phyloP scores from a whole-genome alignment of 1,140 invertebrate species.

The Drosophila tani region DNA sequence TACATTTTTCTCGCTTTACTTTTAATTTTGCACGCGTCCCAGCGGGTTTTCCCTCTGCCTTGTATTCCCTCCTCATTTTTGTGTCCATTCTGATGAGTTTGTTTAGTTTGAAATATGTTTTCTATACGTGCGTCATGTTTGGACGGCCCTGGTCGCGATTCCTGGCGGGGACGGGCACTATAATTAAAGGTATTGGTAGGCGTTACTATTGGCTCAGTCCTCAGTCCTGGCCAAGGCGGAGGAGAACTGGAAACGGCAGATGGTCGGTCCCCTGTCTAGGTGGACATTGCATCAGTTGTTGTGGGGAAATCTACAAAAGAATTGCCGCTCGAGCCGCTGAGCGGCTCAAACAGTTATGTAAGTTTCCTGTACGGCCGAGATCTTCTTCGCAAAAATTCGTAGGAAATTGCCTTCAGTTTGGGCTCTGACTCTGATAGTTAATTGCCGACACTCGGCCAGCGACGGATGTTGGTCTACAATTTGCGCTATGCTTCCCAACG shows the following conservation, averaged over 20 bases:
- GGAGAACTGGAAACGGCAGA: slow-evolving; percentile 30
- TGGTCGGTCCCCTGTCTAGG: slow-evolving; percentile 38
- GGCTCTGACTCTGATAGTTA: slow-evolving; percentile 9
- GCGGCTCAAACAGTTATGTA: slow-evolving; percentile 51
- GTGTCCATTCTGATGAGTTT: slow-evolving; percentile 74
- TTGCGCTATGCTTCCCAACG: slow-evolving; percentile 46
- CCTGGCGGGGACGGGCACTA: slow-evolving; percentile 62
- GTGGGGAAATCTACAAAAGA: slow-evolving; percentile 43
- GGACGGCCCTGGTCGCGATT: slow-evolving; percentile 43
- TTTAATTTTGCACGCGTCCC: slow-evolving; percentile 81
- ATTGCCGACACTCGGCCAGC: slow-evolving; percentile 26
- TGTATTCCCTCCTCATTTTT: slow-evolving; percentile 15
- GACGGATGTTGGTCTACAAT: slow-evolving; percentile 56
- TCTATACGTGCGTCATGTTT: slow-evolving; percentile 83
- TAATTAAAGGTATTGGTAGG: slow-evolving; percentile 83
- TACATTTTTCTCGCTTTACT: slow-evolving; percentile 77
- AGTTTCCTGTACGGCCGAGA: slow-evolving; percentile 32
- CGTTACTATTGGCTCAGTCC: slow-evolving; percentile 78
- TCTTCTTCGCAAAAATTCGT: slow-evolving; percentile 33
- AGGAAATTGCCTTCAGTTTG: slow-evolving; percentile 40
- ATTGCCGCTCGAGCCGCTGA: slow-evolving; percentile 35
- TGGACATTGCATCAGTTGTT: slow-evolving; percentile 52
- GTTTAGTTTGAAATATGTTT: slow-evolving; percentile 84
- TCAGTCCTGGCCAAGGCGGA: neutral
- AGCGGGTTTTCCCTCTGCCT: slow-evolving; percentile 38